Evolutionary conservation across 1,140 invertebrate genomes (phyloP), one percentile per base, ranked within the genome.

Genomic region (Macrobrachium rosenbergii): DNA sequence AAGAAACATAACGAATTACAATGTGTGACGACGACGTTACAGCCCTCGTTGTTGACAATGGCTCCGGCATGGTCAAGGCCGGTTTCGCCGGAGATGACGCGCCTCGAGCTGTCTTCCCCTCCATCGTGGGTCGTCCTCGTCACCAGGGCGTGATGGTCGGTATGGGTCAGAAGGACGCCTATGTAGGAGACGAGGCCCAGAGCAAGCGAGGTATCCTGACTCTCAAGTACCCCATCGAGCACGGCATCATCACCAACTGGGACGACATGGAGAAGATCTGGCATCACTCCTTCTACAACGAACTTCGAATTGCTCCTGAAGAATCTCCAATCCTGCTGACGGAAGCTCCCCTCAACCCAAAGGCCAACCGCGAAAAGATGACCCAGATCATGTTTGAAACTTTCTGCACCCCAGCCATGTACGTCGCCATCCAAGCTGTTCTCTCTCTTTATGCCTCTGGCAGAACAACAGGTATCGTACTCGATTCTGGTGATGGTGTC

Each of bases 211-310:
- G 96, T 94, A 97, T 97, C 93, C 94, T 97, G 90, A 97, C 96
- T 88, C 93, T 98, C 90, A 97, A 97, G 92, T 98, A 98, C 93
- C 97, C 97, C 89, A 97, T 98, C 93, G 96, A 98, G 92, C 97
- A 98, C 94, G 97, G 97, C 91, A 97, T 98, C 92, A 96, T 98
- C 91, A 98, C 96, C 92, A 98, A 98, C 95, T 98, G 97, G 97
- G 97, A 98, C 91, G 97, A 98, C 92, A 98, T 98, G 97, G 97
- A 98, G 93, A 98, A 98, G 92, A 96, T 98, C 93, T 98, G 97
- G 97, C 97, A 98, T 93, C 96, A 98, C 93, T 96, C 96, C 90
- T 98, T 98, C 94, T 98, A 97, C 94, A 98, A 98, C 92, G 97
- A 98, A 92, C 94, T 99, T 88, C 95, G 97, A 93, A 97, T 98